Conservation (phyloP, 2,797 vertebrate species). For the Sardinella longiceps region DNA sequence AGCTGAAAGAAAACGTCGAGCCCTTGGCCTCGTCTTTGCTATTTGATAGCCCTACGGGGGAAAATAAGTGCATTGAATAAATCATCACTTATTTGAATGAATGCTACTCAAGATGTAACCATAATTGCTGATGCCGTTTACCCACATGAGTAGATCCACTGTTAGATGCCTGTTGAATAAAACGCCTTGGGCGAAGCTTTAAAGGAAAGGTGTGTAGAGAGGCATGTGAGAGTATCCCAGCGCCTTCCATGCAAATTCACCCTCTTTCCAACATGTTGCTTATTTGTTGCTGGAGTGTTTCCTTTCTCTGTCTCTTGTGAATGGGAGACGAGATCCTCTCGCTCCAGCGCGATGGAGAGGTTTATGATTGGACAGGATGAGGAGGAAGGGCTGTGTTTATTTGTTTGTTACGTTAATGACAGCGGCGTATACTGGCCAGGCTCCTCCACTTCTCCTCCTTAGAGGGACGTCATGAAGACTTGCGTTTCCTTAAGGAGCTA, state of each 20-base stretch:
- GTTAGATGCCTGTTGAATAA: background rate
- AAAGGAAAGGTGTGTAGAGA: background rate
- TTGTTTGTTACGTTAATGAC: slow-evolving; percentile 11
- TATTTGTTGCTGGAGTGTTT: slow-evolving; percentile 43
- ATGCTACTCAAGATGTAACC: background rate
- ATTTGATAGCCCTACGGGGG: background rate
- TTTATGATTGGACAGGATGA: slow-evolving; percentile 26
- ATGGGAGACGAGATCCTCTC: background rate
- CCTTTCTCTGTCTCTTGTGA: slow-evolving; percentile 34
- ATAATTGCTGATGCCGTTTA: background rate
- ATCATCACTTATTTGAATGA: background rate
- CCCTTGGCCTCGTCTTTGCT: background rate
- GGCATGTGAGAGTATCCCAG: slow-evolving; percentile 7
- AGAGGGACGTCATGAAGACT: background rate
- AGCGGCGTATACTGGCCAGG: background rate
- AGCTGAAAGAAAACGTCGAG: background rate
- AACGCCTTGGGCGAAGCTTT: background rate
- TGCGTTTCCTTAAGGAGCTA: background rate
- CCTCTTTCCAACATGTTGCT: slow-evolving; percentile 26
- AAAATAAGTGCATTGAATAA: background rate
- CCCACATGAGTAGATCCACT: background rate
- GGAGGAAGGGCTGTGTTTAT: background rate
- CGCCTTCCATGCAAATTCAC: slow-evolving; percentile 32
- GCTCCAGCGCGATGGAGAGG: slow-evolving; percentile 22
- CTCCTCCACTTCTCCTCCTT: background rate